Evolutionary conservation across 2,888 invertebrate species (phyloP).

Genomic region (Ochropleura leucogaster): DNA sequence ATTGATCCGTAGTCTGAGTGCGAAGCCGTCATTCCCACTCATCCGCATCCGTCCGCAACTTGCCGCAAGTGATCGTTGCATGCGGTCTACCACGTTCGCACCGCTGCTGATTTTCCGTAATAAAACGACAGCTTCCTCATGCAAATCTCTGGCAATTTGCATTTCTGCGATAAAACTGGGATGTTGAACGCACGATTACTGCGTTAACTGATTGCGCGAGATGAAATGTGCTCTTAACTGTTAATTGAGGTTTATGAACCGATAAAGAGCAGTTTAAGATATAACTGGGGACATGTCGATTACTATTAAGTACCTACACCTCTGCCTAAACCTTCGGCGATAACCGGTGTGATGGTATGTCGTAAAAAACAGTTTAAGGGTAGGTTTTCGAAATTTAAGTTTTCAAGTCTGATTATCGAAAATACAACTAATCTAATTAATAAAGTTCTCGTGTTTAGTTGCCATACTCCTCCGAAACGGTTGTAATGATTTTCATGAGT

Average conservation of each 20-base stretch:
- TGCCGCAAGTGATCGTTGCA: conserved; percentile 27
- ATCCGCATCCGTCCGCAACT: conserved; percentile 18
- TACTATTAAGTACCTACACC: too few relatives aligned
- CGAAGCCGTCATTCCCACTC: conserved; percentile 41
- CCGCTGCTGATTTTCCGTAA: conserved; percentile 46
- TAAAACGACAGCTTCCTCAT: conserved; percentile 55
- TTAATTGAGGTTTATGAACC: neutral
- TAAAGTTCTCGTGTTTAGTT: too few relatives aligned
- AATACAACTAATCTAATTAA: too few relatives aligned
- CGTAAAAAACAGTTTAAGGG: too few relatives aligned
- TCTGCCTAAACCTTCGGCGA: too few relatives aligned
- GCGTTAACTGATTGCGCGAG: neutral
- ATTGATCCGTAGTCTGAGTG: conserved; percentile 62
- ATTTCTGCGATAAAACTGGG: conserved; percentile 30
- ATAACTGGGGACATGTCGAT: too few relatives aligned
- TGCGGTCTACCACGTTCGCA: conserved; percentile 46
- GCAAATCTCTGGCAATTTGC: conserved; percentile 35
- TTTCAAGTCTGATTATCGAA: too few relatives aligned
- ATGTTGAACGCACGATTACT: conserved; percentile 26
- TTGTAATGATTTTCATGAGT: too few relatives aligned
- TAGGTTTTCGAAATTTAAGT: too few relatives aligned
- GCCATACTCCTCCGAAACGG: too few relatives aligned
- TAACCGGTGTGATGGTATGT: too few relatives aligned
- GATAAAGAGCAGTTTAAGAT: too few relatives aligned
- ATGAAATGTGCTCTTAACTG: neutral